Base-by-base conservation (phyloP, 2,888 invertebrate species). In the Drosophila maculinotata region DNA sequence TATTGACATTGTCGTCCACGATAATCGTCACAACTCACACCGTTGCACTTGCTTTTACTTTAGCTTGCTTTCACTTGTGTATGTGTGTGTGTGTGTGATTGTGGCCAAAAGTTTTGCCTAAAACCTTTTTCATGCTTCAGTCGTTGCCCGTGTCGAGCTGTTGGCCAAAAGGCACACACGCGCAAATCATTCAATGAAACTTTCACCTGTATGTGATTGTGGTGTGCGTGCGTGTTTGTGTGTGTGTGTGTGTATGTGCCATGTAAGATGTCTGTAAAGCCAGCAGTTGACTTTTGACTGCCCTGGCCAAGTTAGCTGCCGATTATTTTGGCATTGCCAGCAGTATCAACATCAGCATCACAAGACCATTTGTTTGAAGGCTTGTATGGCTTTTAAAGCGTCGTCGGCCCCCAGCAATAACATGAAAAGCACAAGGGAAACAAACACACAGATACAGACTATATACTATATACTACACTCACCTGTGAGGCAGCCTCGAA, bases 401-500 rank as follows among this genome's bases (percentile, higher is more conserved):
- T 17, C 66, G 53, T 41, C 59, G 49, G 62, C 47, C 48, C 52
- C 41, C 52, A 28, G 41, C 47, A 45, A 58, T 36, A 33, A 51
- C 48, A 57, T 28, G 31, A 62, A 79, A 79, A 70, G 71, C 77
- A 45, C 71, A 52, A 59, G 54, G 63, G 41, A 62, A 57, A 42
- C 23, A 39, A 30, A 17, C 23, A 17, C 20, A 31, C 14, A 45
- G 14, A 20, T n/a, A 31, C 23, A 49, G 20, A 35, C 35, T 7
- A 20, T 2, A 47, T 1, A 33, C 2, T 26, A 52, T 9, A 47
- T 20, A n/a, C 7, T 15, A 65, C 28, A 80, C 76, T 86, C 79
- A 91, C 91, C 90, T 98, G 98, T 2, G 98, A 97, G 10, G 98
- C 98, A 2, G 96, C 94, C 91, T 97, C 98, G 92, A 99, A 98